Evolutionary conservation across 2,888 invertebrate genomes (phyloP), one percentile per base, ranked within the genome.

Genomic region (Drosophila paranaensis): DNA sequence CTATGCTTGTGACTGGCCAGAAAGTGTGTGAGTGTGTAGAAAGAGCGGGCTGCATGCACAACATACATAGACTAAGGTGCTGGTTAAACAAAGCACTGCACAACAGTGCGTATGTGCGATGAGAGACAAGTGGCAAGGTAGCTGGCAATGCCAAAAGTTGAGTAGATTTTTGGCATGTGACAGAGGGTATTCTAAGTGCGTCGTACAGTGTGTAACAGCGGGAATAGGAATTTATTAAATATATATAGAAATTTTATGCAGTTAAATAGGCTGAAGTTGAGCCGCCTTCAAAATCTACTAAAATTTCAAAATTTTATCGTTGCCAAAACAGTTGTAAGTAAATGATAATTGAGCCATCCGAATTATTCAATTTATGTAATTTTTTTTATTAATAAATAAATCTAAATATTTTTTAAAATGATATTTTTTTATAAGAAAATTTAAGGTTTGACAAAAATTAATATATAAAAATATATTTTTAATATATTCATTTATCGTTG

Each of bases 71-170:
- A 48, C 53, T 56, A 53, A 74, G 71, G 61, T 62, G 75, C 75
- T 67, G 43, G 53, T 33, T 66, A 70, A 75, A 71, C 80, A 79
- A 74, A 66, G 70, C 72, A 51, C 61, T 40, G 76, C 46, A 73
- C 79, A 63, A 61, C 74, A 57, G 64, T 60, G 83, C 75, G 79
- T 81, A 73, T 79, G 71, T 58, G 74, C 27, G 46, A 60, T 79
- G 51, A 40, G 25, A 63, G 25, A 25, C 57, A 20, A 54, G 16
- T 48, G 35, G 20, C 61, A 55, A 51, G 33, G 20, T 62, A 42
- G 30, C 33, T 43, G 50, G 60, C 71, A 66, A 27, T 20, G 16
- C 25, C 14, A 39, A 46, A 56, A 76, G 66, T 60, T 56, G 42
- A 51, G 65, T 13, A 71, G 60, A 65, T 77, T 71, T 80, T 73